Evolutionary conservation across 2,797 vertebrate genomes (phyloP), one percentile per base, ranked within the genome.

Genomic region (Rhinophrynus dorsalis): DNA sequence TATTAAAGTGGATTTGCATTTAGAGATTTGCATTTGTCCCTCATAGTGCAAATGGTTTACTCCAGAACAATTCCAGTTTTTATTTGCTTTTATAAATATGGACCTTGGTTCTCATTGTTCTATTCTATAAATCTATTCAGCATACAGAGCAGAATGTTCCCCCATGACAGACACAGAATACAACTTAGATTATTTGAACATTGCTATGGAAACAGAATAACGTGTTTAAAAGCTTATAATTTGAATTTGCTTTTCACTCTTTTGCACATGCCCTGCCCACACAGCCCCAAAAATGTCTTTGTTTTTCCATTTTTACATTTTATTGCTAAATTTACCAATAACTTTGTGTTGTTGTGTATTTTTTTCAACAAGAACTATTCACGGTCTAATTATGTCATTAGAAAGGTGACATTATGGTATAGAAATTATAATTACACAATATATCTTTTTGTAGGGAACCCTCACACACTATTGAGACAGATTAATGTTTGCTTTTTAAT

Each of bases 131-230:
- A 13, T 57, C 24, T 35, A 55, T 44, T 60, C 48, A 44, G 57
- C 13, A 45, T 47, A 52, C 27, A 13, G 7, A 40, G 45, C 45
- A 38, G 27, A 52, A 52, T 10, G 15, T 44, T 55, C 7, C 37
- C 51, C 40, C 51, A 35, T 30, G 29, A 38, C n/a, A 32, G 40
- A 29, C 17, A 63, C 17, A 63, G 38, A 23, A 29, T 12, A 64
- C 42, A 32, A 35, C 40, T 21, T 20, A 55, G 50, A 71, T 63
- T 57, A 64, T 58, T 64, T 72, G n/a, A 50, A 37, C 51, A 72
- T 72, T 37, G 45, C 68, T 58, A 72, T 72, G 68, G 68, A 40
- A 64, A 71, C 68, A 63, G 51, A 57, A 47, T 6, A 63, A 56
- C 20, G 37, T 44, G 32, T 50, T n/a, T 30, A 45, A 57, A 48